Evolutionary conservation across 2,888 invertebrate genomes (phyloP).

Genomic region (Elmis aenea): DNA sequence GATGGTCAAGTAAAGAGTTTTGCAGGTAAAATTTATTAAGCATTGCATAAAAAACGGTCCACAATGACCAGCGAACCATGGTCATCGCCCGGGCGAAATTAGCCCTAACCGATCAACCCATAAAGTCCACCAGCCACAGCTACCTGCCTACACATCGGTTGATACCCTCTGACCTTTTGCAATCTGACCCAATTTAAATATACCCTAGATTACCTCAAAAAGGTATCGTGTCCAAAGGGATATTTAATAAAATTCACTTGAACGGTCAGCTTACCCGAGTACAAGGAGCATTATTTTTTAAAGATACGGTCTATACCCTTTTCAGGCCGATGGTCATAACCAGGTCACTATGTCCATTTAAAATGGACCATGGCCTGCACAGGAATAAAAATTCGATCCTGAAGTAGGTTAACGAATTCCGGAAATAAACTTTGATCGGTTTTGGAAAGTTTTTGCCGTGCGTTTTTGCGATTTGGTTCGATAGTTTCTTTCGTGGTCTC

Average conservation of each 20-base stretch:
- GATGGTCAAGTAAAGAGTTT: conserved; percentile 19
- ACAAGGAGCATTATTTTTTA: conserved; percentile 11
- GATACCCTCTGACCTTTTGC: conserved; percentile 35
- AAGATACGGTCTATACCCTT: conserved; percentile 19
- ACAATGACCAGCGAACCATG: conserved; percentile 26
- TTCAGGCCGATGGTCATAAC: conserved; percentile 27
- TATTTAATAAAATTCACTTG: conserved; percentile 17
- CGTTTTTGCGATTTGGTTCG: too few species aligned
- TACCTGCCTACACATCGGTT: conserved; percentile 37
- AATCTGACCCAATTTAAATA: conserved; percentile 39
- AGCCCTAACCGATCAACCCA: conserved; percentile 9
- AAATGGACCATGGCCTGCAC: conserved; percentile 30
- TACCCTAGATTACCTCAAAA: conserved; percentile 28
- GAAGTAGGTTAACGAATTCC: conserved; percentile 10
- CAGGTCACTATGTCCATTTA: conserved; percentile 12
- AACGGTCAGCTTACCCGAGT: conserved; percentile 25
- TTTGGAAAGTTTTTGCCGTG: neutral
- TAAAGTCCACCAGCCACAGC: conserved; percentile 6
- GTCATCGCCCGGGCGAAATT: conserved; percentile 19
- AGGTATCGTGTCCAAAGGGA: conserved; percentile 28
- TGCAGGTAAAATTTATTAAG: conserved; percentile 24
- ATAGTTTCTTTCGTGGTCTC: too few species aligned
- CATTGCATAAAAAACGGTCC: conserved; percentile 18
- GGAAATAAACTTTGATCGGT: conserved; percentile 5
- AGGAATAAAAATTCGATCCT: conserved; percentile 2